Evolutionary conservation across 2,113 vertebrate species (phyloP).

Genomic region (Sclerurus mexicanus): DNA sequence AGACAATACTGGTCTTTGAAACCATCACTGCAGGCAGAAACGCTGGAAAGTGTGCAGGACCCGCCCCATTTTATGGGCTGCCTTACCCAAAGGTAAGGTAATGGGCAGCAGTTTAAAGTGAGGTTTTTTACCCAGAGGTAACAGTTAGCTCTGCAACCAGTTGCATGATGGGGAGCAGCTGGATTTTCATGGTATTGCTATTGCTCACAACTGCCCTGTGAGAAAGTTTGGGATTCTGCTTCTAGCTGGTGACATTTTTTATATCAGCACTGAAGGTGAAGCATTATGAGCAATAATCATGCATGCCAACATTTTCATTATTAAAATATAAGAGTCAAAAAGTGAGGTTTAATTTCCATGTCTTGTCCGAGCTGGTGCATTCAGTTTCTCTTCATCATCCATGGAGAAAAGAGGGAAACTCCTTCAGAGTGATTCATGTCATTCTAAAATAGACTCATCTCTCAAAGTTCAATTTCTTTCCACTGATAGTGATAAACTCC

Average conservation of each 20-base stretch:
- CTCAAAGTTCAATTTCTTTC: slow-evolving; percentile 42
- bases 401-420: not conserved
- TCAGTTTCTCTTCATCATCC: not conserved
- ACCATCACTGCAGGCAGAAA: not conserved
- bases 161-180: not conserved
- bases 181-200: not conserved
- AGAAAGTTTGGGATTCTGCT: not conserved
- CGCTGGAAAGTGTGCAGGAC: not conserved
- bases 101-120: not conserved
- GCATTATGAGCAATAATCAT: not conserved
- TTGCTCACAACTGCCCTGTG: not conserved
- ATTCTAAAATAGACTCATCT: slow-evolving; percentile 24
- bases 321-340: not conserved
- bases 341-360: not conserved
- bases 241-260: not conserved
- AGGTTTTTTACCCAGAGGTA: not conserved
- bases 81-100: not conserved
- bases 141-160: not conserved
- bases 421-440: slow-evolving; percentile 31
- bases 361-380: not conserved
- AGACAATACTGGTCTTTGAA: not conserved
- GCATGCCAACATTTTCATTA: not conserved
- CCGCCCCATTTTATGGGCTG: not conserved
- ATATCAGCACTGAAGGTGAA: not conserved
- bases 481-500: not conserved